Evolutionary conservation across 2,113 vertebrate genomes (phyloP).

Genomic region (Istiophorus platypterus): DNA sequence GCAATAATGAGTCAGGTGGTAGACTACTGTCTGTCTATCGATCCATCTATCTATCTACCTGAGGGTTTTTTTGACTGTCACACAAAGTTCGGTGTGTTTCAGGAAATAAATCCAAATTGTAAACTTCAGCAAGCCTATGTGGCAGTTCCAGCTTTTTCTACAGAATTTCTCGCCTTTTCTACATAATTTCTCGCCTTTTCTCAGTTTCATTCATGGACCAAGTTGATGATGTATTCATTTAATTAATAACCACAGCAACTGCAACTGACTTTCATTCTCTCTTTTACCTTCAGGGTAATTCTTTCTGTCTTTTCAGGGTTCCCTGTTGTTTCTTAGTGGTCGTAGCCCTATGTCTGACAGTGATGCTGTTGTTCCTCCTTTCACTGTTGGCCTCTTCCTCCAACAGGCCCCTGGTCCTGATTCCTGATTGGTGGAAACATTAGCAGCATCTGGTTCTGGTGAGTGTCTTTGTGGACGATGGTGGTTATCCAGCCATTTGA

Average conservation of each 20-base stretch:
- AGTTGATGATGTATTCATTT: constrained; percentile 62
- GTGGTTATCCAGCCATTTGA: constrained; percentile 71
- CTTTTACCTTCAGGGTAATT: constrained; percentile 16
- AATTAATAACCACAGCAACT: constrained; percentile 57
- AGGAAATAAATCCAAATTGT: constrained; percentile 14
- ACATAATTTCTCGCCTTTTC: constrained; percentile 9
- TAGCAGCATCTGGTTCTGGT: constrained; percentile 75
- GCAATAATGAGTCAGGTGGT: constrained; percentile 16
- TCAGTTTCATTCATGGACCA: constrained; percentile 47
- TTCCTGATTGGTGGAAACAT: constrained; percentile 81
- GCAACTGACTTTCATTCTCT: constrained; percentile 47
- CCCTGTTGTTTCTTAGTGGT: constrained; percentile 62
- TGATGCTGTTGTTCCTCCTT: constrained; percentile 70
- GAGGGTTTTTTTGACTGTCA: background rate
- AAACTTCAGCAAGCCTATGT: constrained; percentile 16
- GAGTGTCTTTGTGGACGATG: constrained; percentile 65
- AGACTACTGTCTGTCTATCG: constrained; percentile 15
- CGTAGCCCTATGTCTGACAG: constrained; percentile 64
- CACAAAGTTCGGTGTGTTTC: constrained; percentile 55
- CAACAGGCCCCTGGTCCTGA: constrained; percentile 54
- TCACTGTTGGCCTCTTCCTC: constrained; percentile 57
- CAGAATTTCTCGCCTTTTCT: constrained; percentile 12
- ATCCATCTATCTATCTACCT: constrained; percentile 1
- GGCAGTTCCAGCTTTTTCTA: constrained; percentile 8
- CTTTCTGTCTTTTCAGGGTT: constrained; percentile 1